Evolutionary conservation across 1,140 invertebrate genomes (phyloP), one percentile per base, ranked within the genome.

Genomic region (Hycleus phaleratus): DNA sequence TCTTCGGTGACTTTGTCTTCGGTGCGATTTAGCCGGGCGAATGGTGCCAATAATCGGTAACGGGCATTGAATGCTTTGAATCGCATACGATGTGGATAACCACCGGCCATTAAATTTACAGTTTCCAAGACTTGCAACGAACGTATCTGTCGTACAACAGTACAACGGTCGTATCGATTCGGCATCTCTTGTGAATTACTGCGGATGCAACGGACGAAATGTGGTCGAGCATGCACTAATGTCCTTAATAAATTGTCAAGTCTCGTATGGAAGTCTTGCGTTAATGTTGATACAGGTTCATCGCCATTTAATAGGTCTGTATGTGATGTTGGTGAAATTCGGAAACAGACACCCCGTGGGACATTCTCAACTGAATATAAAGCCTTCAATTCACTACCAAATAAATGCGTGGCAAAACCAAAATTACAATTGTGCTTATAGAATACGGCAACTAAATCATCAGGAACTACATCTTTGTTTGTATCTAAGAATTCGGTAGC

Each of bases 121-220:
- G 94, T 96, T 77, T 96, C 93, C 18, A 95, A 75, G n/a, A 95
- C 85, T 77, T 96, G 93, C 32, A 97, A 78, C 1, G 93, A 91
- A 26, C 92, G 79, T 57, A 96, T 88, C 79, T 97, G 89, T 63
- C 82, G 79, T 68, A 92, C 88, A 10, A 95, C 88, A 1, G 85
- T 84, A 11, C 80, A 77, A 38, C 91, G 80, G 68, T 95, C 91
- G 69, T 95, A 91, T 60, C 84, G 79, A 67, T 86, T 83, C 5
- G 87, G 81, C 6, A 80, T 82, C 75, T 95, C 91, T 3, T 79
- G 81, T 18, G 83, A 78, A 73, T 95, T 95, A 65, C 90, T 90
- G 67, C 92, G 84, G 50, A 97, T 85, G 73, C 93, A 96, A 32
- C 92, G 81, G 49, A 97, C 88, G 76, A 96, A 97, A 76, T 97